Conservation (phyloP, 1,140 invertebrate genomes). For the Gonatopus flavifemur region DNA sequence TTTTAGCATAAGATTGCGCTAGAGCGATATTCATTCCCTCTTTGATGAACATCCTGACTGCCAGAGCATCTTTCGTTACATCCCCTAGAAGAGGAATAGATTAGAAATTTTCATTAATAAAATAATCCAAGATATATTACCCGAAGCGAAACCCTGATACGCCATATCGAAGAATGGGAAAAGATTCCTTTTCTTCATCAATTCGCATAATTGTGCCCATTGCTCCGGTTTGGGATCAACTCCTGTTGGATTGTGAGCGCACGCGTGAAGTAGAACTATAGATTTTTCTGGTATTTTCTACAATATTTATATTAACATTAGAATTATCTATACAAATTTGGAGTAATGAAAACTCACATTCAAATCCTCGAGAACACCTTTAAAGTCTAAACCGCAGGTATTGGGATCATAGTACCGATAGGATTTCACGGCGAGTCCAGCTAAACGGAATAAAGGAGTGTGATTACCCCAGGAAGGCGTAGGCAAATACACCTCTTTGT, state of each 20-base stretch:
- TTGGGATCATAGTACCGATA: constrained; percentile 96
- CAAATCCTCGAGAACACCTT: constrained; percentile 89
- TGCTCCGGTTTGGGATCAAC: constrained; percentile 92
- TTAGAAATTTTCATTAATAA: constrained; percentile 9
- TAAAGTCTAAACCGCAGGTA: constrained; percentile 94
- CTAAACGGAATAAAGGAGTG: constrained; percentile 88
- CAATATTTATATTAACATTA: constrained; percentile 31
- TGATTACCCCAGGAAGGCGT: constrained; percentile 99
- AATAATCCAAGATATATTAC: constrained; percentile 35
- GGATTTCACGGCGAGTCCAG: constrained; percentile 82
- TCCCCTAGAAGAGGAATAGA: constrained; percentile 64
- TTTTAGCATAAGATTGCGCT: constrained; percentile 97
- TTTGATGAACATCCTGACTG: constrained; percentile 88
- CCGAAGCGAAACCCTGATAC: constrained; percentile 96
- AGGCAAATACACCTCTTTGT: constrained; percentile 89
- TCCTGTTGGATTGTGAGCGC: constrained; percentile 99
- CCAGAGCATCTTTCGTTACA: constrained; percentile 84
- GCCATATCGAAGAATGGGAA: constrained; percentile 99
- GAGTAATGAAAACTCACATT: constrained; percentile 65
- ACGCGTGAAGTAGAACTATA: constrained; percentile 93
- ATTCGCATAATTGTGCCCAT: constrained; percentile 78
- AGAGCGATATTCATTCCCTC: constrained; percentile 90
- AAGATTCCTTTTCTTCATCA: constrained; percentile 81
- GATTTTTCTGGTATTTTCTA: constrained; percentile 93
- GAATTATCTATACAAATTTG: constrained; percentile 1